These are phyloP conservation scores for Chloropsis hardwickii DNA, from an alignment of 2,113 vertebrate genomes.

Conservation along the genomic window DNA sequence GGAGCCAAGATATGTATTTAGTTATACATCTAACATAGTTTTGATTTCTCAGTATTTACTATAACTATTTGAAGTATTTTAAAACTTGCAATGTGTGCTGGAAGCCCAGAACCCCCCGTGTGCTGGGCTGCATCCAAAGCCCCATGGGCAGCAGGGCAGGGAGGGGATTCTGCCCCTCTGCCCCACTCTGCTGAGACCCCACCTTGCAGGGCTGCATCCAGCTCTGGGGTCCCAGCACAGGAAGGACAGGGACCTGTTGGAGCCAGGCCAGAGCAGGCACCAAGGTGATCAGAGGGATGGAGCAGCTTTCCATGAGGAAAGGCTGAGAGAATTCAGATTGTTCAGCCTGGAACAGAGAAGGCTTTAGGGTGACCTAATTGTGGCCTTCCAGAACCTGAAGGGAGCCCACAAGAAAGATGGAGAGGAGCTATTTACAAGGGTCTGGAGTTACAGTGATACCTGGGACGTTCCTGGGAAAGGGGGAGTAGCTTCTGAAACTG, in stretches of 20 bases:
- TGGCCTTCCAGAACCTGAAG: accelerated
- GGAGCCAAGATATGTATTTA: not conserved
- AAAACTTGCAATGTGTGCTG: accelerated
- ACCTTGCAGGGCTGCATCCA: not conserved
- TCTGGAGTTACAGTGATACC: not conserved
- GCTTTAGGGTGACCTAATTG: accelerated
- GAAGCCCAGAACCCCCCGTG: not conserved
- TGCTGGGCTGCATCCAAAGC: not conserved
- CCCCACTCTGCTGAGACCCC: not conserved
- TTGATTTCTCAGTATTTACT: not conserved
- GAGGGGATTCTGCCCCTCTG: not conserved
- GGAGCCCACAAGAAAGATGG: not conserved
- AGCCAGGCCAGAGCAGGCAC: not conserved
- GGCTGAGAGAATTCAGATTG: accelerated
- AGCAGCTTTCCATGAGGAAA: not conserved
- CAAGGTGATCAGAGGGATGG: not conserved
- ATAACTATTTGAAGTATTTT: not conserved
- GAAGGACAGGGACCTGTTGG: not conserved
- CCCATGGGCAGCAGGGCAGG: not conserved
- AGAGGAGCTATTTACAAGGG: accelerated
- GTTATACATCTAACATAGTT: not conserved
- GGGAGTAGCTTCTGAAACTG: not conserved
- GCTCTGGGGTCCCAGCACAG: not conserved
- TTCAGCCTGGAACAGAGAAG: accelerated
- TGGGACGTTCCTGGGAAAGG: not conserved